Conservation (phyloP, 2,797 vertebrate genomes). For the Gymnoscopelus braueri region DNA sequence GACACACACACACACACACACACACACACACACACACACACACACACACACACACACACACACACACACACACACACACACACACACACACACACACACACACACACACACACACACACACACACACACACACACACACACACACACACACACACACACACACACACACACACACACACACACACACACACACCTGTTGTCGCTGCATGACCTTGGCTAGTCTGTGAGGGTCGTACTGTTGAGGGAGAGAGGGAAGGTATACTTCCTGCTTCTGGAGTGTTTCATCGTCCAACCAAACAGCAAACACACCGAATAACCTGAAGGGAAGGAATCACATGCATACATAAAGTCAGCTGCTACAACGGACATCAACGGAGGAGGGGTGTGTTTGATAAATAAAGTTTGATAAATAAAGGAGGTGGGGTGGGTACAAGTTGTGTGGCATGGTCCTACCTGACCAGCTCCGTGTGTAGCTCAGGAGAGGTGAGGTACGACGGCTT, state of each 20-base stretch:
- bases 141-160: not conserved
- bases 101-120: not conserved
- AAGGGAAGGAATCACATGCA: conserved; percentile 22
- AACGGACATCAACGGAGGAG: not conserved
- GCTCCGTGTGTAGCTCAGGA: conserved; percentile 91
- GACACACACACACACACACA: not conserved
- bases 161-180: not conserved
- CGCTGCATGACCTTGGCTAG: conserved; percentile 95
- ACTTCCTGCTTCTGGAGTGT: conserved; percentile 92
- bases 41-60: not conserved
- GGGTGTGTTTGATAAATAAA: too few species aligned
- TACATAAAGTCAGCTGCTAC: not conserved
- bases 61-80: conserved; percentile 51
- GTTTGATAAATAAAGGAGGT: too few species aligned
- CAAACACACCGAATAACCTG: conserved; percentile 93
- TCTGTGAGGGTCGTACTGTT: conserved; percentile 90
- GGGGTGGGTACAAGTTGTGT: too few species aligned
- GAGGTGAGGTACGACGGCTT: conserved; percentile 82
- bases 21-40: not conserved
- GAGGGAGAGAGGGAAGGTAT: conserved; percentile 92
- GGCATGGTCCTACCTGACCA: conserved; percentile 86
- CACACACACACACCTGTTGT: conserved; percentile 77
- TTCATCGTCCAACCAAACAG: conserved; percentile 95
- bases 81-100: not conserved
- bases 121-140: not conserved